These are phyloP conservation scores for Sebastolobus alascanus DNA, from an alignment of 2,797 vertebrate species.

Conservation along the genomic window DNA sequence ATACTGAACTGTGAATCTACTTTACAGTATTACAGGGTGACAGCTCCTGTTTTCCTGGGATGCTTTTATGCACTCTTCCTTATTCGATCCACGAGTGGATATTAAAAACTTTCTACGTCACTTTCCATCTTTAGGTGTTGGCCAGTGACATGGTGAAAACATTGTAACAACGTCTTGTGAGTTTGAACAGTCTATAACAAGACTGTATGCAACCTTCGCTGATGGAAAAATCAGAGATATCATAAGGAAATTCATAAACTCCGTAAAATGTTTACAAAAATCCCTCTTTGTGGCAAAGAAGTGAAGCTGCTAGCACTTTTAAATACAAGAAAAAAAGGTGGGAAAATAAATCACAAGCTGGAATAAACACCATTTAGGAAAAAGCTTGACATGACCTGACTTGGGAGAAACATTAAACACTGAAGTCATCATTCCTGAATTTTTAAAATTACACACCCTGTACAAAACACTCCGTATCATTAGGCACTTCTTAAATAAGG, in stretches of 20 bases:
- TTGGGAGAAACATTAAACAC: slow-evolving; percentile 67
- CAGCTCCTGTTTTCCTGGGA: slow-evolving; percentile 11
- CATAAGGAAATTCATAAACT: slow-evolving; percentile 24
- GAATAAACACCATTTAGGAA: slow-evolving; percentile 52
- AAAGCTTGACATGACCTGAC: slow-evolving; percentile 56
- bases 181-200: slow-evolving; percentile 26
- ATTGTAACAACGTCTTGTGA: not conserved
- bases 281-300: slow-evolving; percentile 14
- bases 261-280: slow-evolving; percentile 32
- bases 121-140: slow-evolving; percentile 3
- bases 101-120: not conserved
- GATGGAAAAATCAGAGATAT: slow-evolving; percentile 18
- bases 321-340: slow-evolving; percentile 49
- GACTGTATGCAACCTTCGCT: slow-evolving; percentile 12
- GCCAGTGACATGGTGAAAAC: slow-evolving; percentile 6
- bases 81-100: not conserved
- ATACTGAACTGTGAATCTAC: slow-evolving; percentile 30
- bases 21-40: slow-evolving; percentile 14
- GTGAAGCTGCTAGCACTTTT: slow-evolving; percentile 36
- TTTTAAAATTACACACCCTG: slow-evolving; percentile 74
- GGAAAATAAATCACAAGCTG: slow-evolving; percentile 42
- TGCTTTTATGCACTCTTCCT: slow-evolving; percentile 10
- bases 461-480: slow-evolving; percentile 81
- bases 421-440: slow-evolving; percentile 73
- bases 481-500: slow-evolving; percentile 88